These are phyloP conservation scores for Grallaria varia DNA, from an alignment of 2,113 vertebrate species.

Conservation along the genomic window DNA sequence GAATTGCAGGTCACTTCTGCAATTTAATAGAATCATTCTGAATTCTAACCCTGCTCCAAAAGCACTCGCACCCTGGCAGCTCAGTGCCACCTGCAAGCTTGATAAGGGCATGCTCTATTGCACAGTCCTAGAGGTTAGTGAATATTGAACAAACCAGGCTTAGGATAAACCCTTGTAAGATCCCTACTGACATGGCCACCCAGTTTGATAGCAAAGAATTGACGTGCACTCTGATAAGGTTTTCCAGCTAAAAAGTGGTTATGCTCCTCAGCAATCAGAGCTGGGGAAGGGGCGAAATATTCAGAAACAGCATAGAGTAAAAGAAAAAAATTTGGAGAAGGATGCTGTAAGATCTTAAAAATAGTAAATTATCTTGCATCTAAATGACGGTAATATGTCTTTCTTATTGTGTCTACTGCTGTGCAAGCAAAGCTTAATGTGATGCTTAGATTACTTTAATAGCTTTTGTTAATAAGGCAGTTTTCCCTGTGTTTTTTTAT, in stretches of 20 bases:
- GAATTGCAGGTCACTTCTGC: not conserved
- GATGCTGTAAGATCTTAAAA: constrained; percentile 59
- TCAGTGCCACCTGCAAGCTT: not conserved
- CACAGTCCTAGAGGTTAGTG: not conserved
- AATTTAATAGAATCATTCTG: not conserved
- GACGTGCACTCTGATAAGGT: not conserved
- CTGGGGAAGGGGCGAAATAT: not conserved
- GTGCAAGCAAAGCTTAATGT: constrained; percentile 73
- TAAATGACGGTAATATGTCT: constrained; percentile 70
- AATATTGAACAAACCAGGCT: constrained; percentile 6
- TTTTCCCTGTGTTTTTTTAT: constrained; percentile 54
- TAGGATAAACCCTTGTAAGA: not conserved
- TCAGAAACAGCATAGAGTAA: not conserved
- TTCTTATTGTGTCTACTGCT: constrained; percentile 71
- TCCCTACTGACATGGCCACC: not conserved
- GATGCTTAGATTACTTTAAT: constrained; percentile 74
- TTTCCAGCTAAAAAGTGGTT: not conserved
- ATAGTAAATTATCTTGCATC: constrained; percentile 69
- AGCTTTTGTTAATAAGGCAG: constrained; percentile 74
- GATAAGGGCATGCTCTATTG: not conserved
- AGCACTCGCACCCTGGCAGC: not conserved
- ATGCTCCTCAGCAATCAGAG: not conserved
- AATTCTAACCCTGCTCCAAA: not conserved
- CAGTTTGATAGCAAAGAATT: not conserved
- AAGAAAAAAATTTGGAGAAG: constrained; percentile 12